Percentiles rank a stretch among this genome's conserved stretches.
Evolutionary conservation across 2,888 invertebrate species (phyloP).

Genomic region (Xylota segnis): DNA sequence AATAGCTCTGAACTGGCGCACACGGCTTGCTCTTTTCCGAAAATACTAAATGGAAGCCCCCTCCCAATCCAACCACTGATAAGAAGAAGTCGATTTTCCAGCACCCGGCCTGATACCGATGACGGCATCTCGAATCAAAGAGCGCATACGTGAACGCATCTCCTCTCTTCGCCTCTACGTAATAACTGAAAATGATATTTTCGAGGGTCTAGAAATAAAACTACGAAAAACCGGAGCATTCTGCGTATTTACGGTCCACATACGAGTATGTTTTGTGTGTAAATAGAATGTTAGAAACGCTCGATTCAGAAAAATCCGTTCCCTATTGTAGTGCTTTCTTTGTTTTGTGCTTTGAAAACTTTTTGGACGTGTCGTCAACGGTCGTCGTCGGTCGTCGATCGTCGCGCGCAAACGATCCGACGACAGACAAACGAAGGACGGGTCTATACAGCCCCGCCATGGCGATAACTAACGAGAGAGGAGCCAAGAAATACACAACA

Average conservation of each 20-base stretch:
- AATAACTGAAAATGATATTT: constrained; percentile 71
- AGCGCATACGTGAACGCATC: neutral
- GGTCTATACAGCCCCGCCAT: constrained; percentile 37
- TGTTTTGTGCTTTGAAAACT: constrained; percentile 17
- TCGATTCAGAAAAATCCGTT: constrained; percentile 57
- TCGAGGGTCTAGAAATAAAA: constrained; percentile 71
- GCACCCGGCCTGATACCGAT: constrained; percentile 43
- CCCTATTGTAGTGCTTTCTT: constrained; percentile 65
- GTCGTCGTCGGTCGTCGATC: too few relatives aligned
- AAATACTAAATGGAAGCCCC: neutral
- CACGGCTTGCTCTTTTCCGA: constrained; percentile 32
- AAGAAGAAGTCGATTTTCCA: constrained; percentile 50
- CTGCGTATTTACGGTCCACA: constrained; percentile 55
- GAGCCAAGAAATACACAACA: constrained; percentile 48
- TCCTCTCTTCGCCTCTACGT: constrained; percentile 25
- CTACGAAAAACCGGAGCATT: constrained; percentile 60
- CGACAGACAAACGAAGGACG: constrained; percentile 61
- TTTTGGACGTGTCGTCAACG: constrained; percentile 19
- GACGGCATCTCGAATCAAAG: constrained; percentile 48
- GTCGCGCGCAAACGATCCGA: constrained; percentile 56
- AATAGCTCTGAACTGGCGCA: constrained; percentile 64
- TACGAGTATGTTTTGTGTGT: constrained; percentile 52
- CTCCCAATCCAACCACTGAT: constrained; percentile 46
- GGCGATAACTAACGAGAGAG: constrained; percentile 34
- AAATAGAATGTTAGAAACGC: constrained; percentile 66